Percentiles rank a stretch among this genome's conserved stretches.
Evolutionary conservation across 2,888 invertebrate species (phyloP).

Genomic region (Pristionchus entomophagus): DNA sequence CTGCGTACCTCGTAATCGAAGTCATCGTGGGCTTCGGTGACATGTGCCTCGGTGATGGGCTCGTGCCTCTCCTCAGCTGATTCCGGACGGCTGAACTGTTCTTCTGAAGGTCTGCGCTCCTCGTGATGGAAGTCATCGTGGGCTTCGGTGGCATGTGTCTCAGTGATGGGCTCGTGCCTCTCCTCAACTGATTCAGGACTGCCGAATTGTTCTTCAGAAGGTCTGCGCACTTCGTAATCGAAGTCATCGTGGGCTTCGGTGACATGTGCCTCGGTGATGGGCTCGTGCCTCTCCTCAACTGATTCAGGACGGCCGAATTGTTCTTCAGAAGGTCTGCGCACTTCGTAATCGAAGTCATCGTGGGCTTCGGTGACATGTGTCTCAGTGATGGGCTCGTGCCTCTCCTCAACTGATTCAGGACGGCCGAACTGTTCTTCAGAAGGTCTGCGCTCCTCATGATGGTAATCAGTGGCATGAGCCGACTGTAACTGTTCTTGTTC

Average conservation of each 20-base stretch:
- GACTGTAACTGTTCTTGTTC: constrained; percentile 1
- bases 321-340: neutral
- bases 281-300: neutral
- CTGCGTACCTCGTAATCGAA: neutral
- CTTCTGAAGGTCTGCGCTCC: neutral
- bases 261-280: neutral
- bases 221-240: neutral
- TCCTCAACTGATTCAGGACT: neutral
- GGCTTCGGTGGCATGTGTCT: neutral
- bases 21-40: neutral
- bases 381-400: neutral
- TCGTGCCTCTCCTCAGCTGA: neutral
- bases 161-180: neutral
- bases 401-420: neutral
- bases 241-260: neutral
- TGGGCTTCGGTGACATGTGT: neutral
- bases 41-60: neutral
- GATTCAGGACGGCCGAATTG: neutral
- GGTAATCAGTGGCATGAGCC: neutral
- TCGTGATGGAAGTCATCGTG: neutral
- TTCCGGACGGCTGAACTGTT: neutral
- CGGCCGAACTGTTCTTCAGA: neutral
- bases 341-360: neutral
- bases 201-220: neutral
- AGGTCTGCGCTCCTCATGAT: constrained; percentile 28